Evolutionary conservation across 2,113 vertebrate species (phyloP), one percentile per base, ranked within the genome.

Genomic region (Hucho hucho): DNA sequence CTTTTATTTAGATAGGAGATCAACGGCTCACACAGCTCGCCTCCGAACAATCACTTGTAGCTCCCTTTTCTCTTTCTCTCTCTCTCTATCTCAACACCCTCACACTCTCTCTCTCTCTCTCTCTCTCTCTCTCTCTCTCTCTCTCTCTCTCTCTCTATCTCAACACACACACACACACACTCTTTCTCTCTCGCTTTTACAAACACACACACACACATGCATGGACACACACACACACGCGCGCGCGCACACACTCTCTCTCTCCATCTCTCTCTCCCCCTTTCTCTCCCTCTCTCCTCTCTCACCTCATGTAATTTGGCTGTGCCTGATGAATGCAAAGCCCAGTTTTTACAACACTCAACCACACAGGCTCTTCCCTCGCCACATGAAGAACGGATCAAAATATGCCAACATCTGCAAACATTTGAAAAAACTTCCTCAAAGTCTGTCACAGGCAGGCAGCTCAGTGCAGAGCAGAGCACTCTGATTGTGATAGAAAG

Each of bases 331-430:
- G 88, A 90, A 86, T 89, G 88, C 82, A 77, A 82, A 88, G 83
- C 88, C 70, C 84, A 88, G 86, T 89, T 91, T 91, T 90, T 89
- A 89, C 88, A 89, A 81, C 89, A 64, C 76, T 78, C 76, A 85
- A 86, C 86, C 90, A 28, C 89, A 84, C 83, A 79, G 84, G 71
- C 87, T 93, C 88, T 82, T 90, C 86, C 82, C 85, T 75, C 71
- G 71, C 91, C 87, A 90, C 90, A 92, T 89, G 72, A 89, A 87
- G 92, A 89, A 87, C 84, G 79, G 79, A 80, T 90, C 79, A 80
- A 92, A 91, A 92, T 88, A 88, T 92, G 92, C 89, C 88, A 90
- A 93, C 93, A 93, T 91, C 91, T 93, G 92, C 90, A 92, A 93
- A 91, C 91, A 93, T 92, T 94, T 92, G 89, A 90, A 89, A 90